Percentiles rank a stretch among this genome's conserved stretches.
These are phyloP conservation scores for Antechinus stuartii DNA, from an alignment of 2,113 vertebrate species.

Conservation along the genomic window DNA sequence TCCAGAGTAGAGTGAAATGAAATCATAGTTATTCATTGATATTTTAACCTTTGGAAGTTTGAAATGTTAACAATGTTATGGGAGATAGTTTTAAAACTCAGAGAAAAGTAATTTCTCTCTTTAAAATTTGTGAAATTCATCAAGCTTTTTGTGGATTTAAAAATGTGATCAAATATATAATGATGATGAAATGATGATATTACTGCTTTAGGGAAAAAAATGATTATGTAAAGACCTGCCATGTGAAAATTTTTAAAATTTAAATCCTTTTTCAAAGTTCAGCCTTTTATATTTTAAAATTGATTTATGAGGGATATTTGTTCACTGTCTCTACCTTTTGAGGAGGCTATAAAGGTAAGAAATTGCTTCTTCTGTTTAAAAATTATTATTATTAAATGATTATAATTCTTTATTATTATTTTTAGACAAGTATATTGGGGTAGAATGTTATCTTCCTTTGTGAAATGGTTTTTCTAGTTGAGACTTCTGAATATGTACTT, in stretches of 20 bases:
- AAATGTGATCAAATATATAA: slow-evolving; percentile 45
- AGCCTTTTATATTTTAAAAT: slow-evolving; percentile 39
- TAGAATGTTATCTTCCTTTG: neutral
- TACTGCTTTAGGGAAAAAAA: neutral
- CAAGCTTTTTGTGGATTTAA: neutral
- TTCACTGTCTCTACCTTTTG: neutral
- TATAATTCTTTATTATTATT: too few species aligned
- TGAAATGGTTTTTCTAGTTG: neutral
- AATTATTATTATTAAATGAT: neutral
- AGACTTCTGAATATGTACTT: neutral
- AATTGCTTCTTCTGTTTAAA: neutral
- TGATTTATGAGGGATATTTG: slow-evolving; percentile 2
- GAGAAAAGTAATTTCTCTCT: slow-evolving; percentile 29
- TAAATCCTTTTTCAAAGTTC: slow-evolving; percentile 7
- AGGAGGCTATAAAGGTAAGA: slow-evolving; percentile 41
- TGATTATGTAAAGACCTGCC: neutral
- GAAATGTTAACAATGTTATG: neutral
- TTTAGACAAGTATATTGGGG: neutral
- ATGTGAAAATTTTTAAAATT: slow-evolving; percentile 37
- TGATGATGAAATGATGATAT: neutral
- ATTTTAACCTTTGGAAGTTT: slow-evolving; percentile 13
- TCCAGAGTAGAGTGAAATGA: neutral
- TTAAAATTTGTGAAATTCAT: slow-evolving; percentile 34
- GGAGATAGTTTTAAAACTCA: slow-evolving; percentile 20
- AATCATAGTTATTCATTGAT: slow-evolving; percentile 29